Percentiles rank a stretch among this genome's conserved stretches.
Evolutionary conservation across 2,888 invertebrate genomes (phyloP).

Genomic region (Perizoma affinitatum): DNA sequence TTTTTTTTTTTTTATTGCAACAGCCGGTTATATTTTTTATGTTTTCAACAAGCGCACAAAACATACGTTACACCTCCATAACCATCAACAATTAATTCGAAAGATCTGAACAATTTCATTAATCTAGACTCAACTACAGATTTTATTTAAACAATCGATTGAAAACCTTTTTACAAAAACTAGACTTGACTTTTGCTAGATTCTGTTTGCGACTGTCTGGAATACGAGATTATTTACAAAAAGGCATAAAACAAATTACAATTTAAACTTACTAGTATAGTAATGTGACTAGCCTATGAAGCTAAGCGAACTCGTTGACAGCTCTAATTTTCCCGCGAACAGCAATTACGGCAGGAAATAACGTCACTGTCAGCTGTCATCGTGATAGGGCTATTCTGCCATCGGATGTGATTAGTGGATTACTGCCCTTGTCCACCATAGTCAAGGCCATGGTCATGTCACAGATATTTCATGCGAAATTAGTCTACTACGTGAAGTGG

Average conservation of each 20-base stretch:
- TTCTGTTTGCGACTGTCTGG: too few species aligned
- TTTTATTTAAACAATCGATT: too few species aligned
- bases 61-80: background rate
- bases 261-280: too few species aligned
- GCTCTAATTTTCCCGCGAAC: conserved; percentile 14
- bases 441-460: conserved; percentile 54
- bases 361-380: conserved; percentile 46
- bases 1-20: too few species aligned
- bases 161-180: too few species aligned
- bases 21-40: background rate
- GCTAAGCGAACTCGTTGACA: background rate
- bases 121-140: too few species aligned
- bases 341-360: conserved; percentile 35
- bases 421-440: conserved; percentile 55
- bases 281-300: too few species aligned
- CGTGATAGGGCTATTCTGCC: conserved; percentile 63
- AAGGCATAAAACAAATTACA: too few species aligned
- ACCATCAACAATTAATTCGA: background rate
- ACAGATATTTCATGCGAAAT: conserved; percentile 44
- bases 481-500: conserved; percentile 22
- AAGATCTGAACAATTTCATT: too few species aligned
- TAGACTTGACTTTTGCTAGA: too few species aligned
- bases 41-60: background rate
- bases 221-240: too few species aligned
- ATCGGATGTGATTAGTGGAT: conserved; percentile 45